phyloP scores from a whole-genome alignment of 2,888 invertebrate genomes.

The Chalcosyrphus nemorum region DNA sequence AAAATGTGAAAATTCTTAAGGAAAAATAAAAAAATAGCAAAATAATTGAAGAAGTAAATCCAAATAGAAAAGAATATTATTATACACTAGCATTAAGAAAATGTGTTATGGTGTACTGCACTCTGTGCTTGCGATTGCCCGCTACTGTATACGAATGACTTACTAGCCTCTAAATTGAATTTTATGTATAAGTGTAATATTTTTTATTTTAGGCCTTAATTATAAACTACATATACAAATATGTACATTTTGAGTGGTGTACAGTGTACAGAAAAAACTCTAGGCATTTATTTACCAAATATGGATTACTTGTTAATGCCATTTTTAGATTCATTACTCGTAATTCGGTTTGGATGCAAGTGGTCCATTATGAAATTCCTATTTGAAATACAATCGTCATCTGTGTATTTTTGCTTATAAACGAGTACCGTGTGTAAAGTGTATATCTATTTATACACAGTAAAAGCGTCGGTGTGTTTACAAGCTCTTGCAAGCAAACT shows the following conservation, averaged over 20 bases:
- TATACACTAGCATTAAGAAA: too few species aligned
- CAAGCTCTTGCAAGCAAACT: slow-evolving; percentile 50
- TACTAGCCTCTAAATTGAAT: too few species aligned
- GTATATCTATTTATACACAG: slow-evolving; percentile 56
- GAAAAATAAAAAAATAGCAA: too few species aligned
- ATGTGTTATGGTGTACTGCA: too few species aligned
- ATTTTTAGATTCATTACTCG: slow-evolving; percentile 7
- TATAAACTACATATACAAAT: background rate
- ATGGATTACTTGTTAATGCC: background rate
- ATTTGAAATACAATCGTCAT: slow-evolving; percentile 57
- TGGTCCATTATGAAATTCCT: slow-evolving; percentile 36
- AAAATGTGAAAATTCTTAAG: too few species aligned
- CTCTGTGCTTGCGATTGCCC: too few species aligned
- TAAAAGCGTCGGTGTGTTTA: slow-evolving; percentile 48
- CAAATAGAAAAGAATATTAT: too few species aligned
- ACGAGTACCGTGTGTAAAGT: slow-evolving; percentile 22
- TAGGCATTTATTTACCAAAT: background rate
- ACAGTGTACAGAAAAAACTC: background rate
- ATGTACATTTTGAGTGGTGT: too few species aligned
- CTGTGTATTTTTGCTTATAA: slow-evolving; percentile 28
- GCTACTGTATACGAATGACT: too few species aligned
- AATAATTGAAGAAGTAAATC: too few species aligned
- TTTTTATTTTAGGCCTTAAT: too few species aligned
- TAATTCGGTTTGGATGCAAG: slow-evolving; percentile 14
- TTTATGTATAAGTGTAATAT: too few species aligned